Evolutionary conservation across 2,797 vertebrate species (phyloP).

Genomic region (Lacerta agilis): DNA sequence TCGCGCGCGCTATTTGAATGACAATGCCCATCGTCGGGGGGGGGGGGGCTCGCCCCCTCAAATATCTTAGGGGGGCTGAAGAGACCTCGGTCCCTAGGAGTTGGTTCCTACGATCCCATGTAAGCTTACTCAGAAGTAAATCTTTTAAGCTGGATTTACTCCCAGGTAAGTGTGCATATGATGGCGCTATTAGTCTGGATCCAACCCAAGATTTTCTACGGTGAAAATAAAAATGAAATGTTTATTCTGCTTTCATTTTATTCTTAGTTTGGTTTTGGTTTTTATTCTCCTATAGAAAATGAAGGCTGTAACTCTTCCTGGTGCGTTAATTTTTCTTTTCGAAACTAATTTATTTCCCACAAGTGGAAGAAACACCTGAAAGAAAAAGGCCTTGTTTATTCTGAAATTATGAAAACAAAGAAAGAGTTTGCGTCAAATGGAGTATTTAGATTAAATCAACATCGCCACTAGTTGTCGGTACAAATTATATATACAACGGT

Average conservation of each 20-base stretch:
- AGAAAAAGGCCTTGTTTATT: neutral
- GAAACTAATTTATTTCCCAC: neutral
- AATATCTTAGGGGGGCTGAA: no score
- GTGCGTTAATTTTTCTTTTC: neutral
- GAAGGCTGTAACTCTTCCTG: neutral
- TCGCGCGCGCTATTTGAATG: no score
- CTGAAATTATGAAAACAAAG: neutral
- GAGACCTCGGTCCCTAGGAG: no score
- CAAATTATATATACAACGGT: constrained; percentile 12
- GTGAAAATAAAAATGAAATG: neutral
- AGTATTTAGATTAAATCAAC: neutral
- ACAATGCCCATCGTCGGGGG: no score
- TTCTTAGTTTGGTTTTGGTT: neutral
- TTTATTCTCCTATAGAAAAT: neutral
- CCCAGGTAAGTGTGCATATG: neutral
- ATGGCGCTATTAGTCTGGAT: neutral
- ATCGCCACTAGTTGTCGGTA: neutral
- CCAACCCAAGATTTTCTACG: neutral
- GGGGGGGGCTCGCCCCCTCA: no score
- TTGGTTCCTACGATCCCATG: no score
- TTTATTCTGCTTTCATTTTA: neutral
- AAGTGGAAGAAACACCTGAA: neutral
- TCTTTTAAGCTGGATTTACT: neutral
- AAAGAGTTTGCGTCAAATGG: neutral
- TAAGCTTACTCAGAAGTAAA: neutral